Base-by-base conservation (phyloP, 2,797 vertebrate genomes). In the Bryconaethiops microstoma region DNA sequence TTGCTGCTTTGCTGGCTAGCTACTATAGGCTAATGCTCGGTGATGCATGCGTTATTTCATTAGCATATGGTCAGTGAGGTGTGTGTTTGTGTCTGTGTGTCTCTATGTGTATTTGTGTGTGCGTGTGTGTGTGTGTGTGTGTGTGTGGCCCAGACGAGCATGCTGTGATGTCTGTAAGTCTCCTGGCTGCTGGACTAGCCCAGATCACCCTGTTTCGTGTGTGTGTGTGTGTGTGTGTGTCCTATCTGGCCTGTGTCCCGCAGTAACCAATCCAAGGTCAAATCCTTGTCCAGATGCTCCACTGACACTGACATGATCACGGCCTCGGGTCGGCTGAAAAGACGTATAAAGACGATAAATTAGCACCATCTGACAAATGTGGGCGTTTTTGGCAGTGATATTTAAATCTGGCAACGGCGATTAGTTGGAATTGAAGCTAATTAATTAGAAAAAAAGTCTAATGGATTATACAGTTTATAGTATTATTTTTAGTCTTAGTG, bases 31-130 rank as follows among this genome's bases (percentile, higher is more conserved):
- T 81, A 82, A 86, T 79, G 45, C 77, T 68, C 64, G 68, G 59
- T 63, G 75, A 81, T 39, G 74, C 48, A 57, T 85, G 77, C 57
- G n/a, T 81, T 81, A 81, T 81, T 80, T 82, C 67, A 82, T 82
- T 84, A 80, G 80, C 82, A 73, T 82, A 67, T 35, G 74, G 72
- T 78, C 70, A 76, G 67, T 67, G 60, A 54, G 23, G 55, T 62
- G 76, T 78, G 48, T 25, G 73, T 55, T 23, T 39, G 50, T 52
- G 50, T 52, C 14, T 52, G 54, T 55, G 59, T 25, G 59, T 5
- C n/a, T n/a, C n/a, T n/a, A n/a, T n/a, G n/a, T n/a, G n/a, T n/a
- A n/a, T n/a, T n/a, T 62, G 76, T 78, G 48, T 25, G n/a, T n/a
- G n/a, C n/a, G 78, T 69, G 73, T 55, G 39, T 39, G 50, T 52